phyloP scores from a whole-genome alignment of 2,888 invertebrate genomes.

The Phengaris arion region DNA sequence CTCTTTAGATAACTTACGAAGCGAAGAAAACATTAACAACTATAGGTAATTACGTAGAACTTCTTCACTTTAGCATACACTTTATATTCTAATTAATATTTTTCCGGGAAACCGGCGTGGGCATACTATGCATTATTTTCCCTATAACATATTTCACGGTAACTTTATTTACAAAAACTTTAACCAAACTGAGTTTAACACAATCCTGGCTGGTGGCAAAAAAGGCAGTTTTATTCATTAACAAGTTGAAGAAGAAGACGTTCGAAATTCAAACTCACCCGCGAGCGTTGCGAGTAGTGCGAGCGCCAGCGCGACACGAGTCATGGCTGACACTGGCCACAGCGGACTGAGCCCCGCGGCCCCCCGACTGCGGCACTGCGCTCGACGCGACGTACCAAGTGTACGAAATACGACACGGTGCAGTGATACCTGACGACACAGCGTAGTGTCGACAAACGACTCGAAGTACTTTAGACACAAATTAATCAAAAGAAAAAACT shows the following conservation, averaged over 20 bases:
- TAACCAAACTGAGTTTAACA: background rate
- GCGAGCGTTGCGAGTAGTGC: constrained; percentile 62
- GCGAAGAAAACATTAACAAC: background rate
- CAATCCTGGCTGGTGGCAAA: background rate
- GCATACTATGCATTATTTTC: no score
- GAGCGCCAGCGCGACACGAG: constrained; percentile 55
- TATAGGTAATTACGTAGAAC: no score
- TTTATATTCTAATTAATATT: no score
- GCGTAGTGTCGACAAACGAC: background rate
- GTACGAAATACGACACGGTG: constrained; percentile 33
- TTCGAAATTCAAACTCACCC: constrained; percentile 55
- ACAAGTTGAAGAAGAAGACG: constrained; percentile 28
- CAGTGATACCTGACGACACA: constrained; percentile 19
- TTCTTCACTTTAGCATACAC: no score
- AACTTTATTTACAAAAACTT: background rate
- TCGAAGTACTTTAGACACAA: no score
- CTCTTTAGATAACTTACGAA: background rate
- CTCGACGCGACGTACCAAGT: constrained; percentile 44
- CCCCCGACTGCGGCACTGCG: constrained; percentile 77
- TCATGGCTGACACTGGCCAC: constrained; percentile 62
- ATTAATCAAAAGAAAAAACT: no score
- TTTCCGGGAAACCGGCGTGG: no score
- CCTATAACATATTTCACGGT: background rate
- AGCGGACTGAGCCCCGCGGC: constrained; percentile 55
- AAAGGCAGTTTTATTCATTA: background rate